These are phyloP conservation scores for Saturnia japonica DNA, from an alignment of 2,888 invertebrate genomes.

Conservation along the genomic window DNA sequence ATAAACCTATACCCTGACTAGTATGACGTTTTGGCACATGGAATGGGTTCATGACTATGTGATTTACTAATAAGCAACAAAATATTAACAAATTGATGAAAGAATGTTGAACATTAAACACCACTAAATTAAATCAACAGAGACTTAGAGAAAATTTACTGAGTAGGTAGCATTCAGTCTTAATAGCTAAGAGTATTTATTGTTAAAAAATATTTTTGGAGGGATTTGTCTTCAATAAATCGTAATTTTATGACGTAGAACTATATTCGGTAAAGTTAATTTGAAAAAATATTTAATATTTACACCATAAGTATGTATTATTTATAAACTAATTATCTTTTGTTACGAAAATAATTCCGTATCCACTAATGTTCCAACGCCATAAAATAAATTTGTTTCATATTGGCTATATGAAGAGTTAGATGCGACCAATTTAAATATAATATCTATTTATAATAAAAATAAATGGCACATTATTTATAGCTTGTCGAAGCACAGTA, in stretches of 20 bases:
- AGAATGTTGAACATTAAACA: slow-evolving; percentile 33
- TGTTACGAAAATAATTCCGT: slow-evolving; percentile 60
- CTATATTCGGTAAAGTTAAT: slow-evolving; percentile 59
- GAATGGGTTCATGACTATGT: slow-evolving; percentile 66
- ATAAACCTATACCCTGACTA: slow-evolving; percentile 73
- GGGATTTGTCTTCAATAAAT: slow-evolving; percentile 73
- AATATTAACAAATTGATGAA: slow-evolving; percentile 35
- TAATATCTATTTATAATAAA: slow-evolving; percentile 25
- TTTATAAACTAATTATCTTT: slow-evolving; percentile 33
- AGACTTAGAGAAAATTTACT: slow-evolving; percentile 49
- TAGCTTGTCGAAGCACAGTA: slow-evolving; percentile 30
- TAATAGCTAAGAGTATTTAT: slow-evolving; percentile 76
- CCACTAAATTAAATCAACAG: slow-evolving; percentile 42
- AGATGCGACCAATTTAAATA: slow-evolving; percentile 24
- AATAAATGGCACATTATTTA: slow-evolving; percentile 49
- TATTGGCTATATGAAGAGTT: slow-evolving; percentile 26
- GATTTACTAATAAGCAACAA: slow-evolving; percentile 48
- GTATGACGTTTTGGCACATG: slow-evolving; percentile 69
- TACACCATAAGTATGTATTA: slow-evolving; percentile 50
- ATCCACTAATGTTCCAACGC: slow-evolving; percentile 30
- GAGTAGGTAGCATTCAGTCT: slow-evolving; percentile 74
- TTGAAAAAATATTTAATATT: slow-evolving; percentile 69
- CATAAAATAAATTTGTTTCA: slow-evolving; percentile 21
- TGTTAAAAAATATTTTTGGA: slow-evolving; percentile 73
- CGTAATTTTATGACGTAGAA: slow-evolving; percentile 60